A percentile compares a stretch with the other conserved stretches of the same genome.
Evolutionary conservation across 2,797 vertebrate species (phyloP).

Genomic region (Agapornis canus): DNA sequence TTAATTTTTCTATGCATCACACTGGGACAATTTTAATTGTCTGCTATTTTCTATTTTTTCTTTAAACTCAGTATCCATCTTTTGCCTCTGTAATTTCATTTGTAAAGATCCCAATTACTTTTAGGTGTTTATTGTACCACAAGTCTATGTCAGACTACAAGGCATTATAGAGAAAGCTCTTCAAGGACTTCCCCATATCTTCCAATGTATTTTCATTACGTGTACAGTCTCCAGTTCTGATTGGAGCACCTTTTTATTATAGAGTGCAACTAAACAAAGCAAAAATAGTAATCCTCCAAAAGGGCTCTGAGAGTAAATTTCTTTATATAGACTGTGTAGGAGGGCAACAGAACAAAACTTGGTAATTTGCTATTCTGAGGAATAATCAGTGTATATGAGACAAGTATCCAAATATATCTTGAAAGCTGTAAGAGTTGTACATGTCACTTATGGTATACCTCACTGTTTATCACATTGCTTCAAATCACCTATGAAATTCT

Average conservation of each 20-base stretch:
- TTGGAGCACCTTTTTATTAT: not conserved
- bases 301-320: not conserved
- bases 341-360: conserved; percentile 5
- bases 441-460: not conserved
- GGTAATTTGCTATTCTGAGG: not conserved
- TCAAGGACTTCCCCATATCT: not conserved
- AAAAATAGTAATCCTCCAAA: conserved; percentile 20
- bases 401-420: not conserved
- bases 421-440: not conserved
- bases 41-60: not conserved
- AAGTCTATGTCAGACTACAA: not conserved
- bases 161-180: not conserved
- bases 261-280: not conserved
- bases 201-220: not conserved
- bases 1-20: not conserved
- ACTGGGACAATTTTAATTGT: not conserved
- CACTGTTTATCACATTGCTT: not conserved
- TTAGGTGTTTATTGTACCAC: not conserved
- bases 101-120: not conserved
- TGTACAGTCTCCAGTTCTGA: not conserved
- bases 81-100: not conserved
- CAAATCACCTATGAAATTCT: not conserved
- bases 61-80: not conserved
- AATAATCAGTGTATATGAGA: not conserved
- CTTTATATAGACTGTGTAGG: conserved; percentile 20